phyloP scores from a whole-genome alignment of 2,113 vertebrate species.

The Cyphomyrus discorhynchus region DNA sequence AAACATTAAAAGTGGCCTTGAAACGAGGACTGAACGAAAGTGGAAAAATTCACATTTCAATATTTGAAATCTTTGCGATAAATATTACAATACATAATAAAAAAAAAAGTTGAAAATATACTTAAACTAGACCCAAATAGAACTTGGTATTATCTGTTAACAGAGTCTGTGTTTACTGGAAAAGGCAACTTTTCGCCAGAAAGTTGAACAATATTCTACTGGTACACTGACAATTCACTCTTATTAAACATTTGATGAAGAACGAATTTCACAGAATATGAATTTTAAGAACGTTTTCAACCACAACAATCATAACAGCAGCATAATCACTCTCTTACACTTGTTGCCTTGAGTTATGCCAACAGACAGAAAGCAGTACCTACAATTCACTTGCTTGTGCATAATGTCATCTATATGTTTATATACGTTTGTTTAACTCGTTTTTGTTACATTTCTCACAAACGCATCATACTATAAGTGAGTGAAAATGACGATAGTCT shows the following conservation, averaged over 20 bases:
- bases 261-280: not conserved
- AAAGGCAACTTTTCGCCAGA: not conserved
- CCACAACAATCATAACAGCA: not conserved
- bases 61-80: not conserved
- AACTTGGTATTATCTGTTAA: not conserved
- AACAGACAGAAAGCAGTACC: not conserved
- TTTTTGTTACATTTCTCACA: not conserved
- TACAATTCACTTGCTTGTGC: not conserved
- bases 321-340: not conserved
- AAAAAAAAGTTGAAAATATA: not conserved
- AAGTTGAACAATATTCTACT: not conserved
- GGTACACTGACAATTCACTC: not conserved
- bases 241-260: not conserved
- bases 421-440: not conserved
- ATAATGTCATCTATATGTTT: not conserved
- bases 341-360: not conserved
- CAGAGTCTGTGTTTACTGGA: not conserved
- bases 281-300: not conserved
- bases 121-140: not conserved
- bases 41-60: not conserved
- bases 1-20: not conserved
- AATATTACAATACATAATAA: not conserved
- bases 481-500: not conserved
- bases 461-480: not conserved
- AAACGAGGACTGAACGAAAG: not conserved